Base-by-base conservation (phyloP, 2,797 vertebrate species). In the Pseudochaenichthys georgianus region DNA sequence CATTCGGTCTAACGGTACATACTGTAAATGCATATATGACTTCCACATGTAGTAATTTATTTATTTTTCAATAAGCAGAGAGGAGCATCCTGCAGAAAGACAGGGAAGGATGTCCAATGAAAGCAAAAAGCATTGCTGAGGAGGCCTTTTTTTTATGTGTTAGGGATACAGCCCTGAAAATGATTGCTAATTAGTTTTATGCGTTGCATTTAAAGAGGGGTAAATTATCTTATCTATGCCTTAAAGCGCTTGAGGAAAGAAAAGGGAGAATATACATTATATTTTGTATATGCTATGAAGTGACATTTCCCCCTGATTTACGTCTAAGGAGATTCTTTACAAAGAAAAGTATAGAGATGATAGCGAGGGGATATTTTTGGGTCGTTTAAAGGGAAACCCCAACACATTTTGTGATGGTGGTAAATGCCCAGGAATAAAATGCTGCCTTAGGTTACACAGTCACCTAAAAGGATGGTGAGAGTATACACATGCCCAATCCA, bases 371-470 rank as follows among this genome's bases (percentile, higher is more conserved):
- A 28, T 28, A 28, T 81, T 84, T 87, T 84, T 45, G 84, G 63
- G 66, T 84, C 45, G 71, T 58, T 64, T 70, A 80, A 85, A 88
- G 88, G 82, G 77, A 85, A 84, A 71, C 58, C 63, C 58, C 41
- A 16, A 63, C 63, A 54, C 71, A 21, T 71, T 62, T 43, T 69
- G 48, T 63, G 57, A 50, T 15, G 63, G 64, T 12, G 68, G 77
- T 61, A 60, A 53, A 23, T 8, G 58, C 10, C 64, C 57, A 62
- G 79, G 50, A 75, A 83, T 64, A 60, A 82, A 68, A 83, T 73
- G 88, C 88, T 86, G 91, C 91, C 90, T 94, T 87, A 83, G 78
- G 64, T 82, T 83, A 28, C 45, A 79, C 79, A 81, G 65, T 17
- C 23, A 74, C 58, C 64, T 81, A 68, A 53, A 50, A 67, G 52